Conservation (phyloP, 2,113 vertebrate species). For the Calypte anna region DNA sequence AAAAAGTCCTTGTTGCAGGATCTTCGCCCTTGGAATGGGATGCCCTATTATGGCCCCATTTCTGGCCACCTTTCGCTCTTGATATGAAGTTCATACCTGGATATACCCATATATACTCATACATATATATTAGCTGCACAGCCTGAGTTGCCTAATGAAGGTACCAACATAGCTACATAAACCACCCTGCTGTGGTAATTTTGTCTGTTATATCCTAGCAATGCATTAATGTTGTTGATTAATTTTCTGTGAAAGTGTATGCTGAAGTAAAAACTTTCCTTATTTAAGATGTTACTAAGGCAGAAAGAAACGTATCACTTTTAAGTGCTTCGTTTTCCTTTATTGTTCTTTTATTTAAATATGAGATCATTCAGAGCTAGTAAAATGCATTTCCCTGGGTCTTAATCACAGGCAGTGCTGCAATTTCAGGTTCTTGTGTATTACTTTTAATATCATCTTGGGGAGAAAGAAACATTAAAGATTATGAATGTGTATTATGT, state of each 20-base stretch:
- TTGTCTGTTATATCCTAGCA: neutral
- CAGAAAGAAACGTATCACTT: slow-evolving; percentile 58
- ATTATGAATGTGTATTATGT: neutral
- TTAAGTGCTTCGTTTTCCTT: slow-evolving; percentile 39
- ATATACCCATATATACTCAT: neutral
- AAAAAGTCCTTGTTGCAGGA: neutral
- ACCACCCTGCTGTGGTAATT: slow-evolving; percentile 45
- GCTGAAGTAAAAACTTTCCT: slow-evolving; percentile 22
- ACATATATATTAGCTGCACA: neutral
- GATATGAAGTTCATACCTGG: neutral
- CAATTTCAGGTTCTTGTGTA: slow-evolving; percentile 37
- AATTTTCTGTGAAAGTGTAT: slow-evolving; percentile 30
- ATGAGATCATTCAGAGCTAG: slow-evolving; percentile 20
- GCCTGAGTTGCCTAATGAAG: neutral
- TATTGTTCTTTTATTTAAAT: slow-evolving; percentile 62
- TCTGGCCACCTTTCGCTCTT: neutral
- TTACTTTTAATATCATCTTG: slow-evolving; percentile 22
- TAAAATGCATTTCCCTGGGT: slow-evolving; percentile 35
- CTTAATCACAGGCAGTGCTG: slow-evolving; percentile 46
- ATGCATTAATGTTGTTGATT: slow-evolving; percentile 27
- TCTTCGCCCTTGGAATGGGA: neutral
- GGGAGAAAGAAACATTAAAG: slow-evolving; percentile 35
- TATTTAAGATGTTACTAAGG: neutral
- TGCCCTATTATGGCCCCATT: neutral
- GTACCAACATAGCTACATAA: slow-evolving; percentile 4